phyloP scores from a whole-genome alignment of 2,113 vertebrate species.

The Anthoscopus minutus region DNA sequence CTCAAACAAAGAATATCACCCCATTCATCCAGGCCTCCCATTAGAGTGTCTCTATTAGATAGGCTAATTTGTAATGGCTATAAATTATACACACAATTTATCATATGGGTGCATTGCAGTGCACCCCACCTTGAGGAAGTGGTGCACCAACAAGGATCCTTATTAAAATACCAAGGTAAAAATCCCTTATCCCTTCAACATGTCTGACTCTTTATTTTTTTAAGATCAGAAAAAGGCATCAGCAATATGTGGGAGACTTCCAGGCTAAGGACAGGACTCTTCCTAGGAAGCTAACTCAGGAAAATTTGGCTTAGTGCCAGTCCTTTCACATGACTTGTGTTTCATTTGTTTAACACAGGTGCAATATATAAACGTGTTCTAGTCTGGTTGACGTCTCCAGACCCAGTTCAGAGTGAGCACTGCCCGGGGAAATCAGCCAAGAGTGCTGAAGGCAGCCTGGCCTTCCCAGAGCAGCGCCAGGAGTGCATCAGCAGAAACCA shows the following conservation, averaged over 20 bases:
- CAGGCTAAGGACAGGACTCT: neutral
- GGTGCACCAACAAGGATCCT: neutral
- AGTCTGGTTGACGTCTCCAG: neutral
- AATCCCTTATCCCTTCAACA: accelerated
- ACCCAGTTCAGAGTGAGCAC: neutral
- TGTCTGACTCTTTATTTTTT: neutral
- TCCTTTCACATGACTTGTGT: neutral
- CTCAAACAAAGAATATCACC: neutral
- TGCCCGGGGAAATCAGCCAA: neutral
- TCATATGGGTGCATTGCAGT: accelerated
- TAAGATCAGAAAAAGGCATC: neutral
- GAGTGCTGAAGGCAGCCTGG: accelerated
- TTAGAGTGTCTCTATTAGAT: neutral
- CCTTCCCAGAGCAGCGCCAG: neutral
- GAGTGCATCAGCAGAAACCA: accelerated
- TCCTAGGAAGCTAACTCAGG: neutral
- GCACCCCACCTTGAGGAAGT: neutral
- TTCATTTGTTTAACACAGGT: neutral
- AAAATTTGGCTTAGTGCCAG: neutral
- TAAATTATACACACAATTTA: neutral
- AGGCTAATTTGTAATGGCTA: neutral
- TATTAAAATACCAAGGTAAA: neutral
- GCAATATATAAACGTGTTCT: neutral
- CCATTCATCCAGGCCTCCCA: neutral
- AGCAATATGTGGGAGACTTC: neutral